Base-by-base conservation (phyloP, 2,113 vertebrate genomes). In the Psilopogon haemacephalus region DNA sequence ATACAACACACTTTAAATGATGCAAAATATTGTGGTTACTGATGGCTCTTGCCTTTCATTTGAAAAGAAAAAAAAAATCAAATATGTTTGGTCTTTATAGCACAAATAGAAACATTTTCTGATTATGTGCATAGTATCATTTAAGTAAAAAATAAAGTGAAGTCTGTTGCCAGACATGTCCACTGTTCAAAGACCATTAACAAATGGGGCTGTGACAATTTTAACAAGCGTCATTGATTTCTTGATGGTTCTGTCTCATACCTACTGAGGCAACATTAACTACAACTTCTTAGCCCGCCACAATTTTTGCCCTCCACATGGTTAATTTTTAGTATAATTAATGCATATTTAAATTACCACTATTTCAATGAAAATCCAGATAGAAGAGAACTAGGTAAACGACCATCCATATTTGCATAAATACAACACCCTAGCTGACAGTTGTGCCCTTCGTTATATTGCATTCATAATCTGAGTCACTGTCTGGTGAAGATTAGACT, bases 271-370 rank as follows among this genome's bases (percentile, higher is more conserved):
- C 44, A 69, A 4, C 37, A 48, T 89, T 90, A 82, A 54, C 54
- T 79, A n/a, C 21, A 73, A 6, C 72, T 91, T 59, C 33, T 86
- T 91, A 88, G 78, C 64, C 74, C 83, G 24, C 33, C 71, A 12
- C 30, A 48, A 3, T 84, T 71, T 76, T 94, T 72, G 55, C 55
- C 52, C 44, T 79, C 55, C 76, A 63, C 23, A 7, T 76, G 46
- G 38, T 77, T 79, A 42, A 42, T 84, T 65, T 92, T 77, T 38
- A 52, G 5, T 93, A 52, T 88, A 74, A 63, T 64, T 88, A 46
- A 84, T 94, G 40, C 79, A 16, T 88, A 84, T 75, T 95, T 82
- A 73, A 88, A 86, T 86, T 72, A 87, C 67, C 32, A 81, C n/a
- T 4, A 15, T 70, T 81, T 88, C 76, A 24, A 26, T 77, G 44